Evolutionary conservation across 2,888 invertebrate species (phyloP).

Genomic region (Gortyna flavago): DNA sequence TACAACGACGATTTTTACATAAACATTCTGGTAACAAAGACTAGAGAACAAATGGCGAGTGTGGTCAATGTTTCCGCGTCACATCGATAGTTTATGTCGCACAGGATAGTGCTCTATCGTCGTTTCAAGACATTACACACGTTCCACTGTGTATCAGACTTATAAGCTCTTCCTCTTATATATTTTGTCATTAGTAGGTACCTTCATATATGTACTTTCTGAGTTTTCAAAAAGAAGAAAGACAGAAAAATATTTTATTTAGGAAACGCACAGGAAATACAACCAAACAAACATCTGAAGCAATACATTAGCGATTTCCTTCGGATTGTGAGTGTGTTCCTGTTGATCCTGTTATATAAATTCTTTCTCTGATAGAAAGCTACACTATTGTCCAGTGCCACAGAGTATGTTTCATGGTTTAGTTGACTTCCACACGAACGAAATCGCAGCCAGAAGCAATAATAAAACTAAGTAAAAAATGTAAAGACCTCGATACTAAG

Average conservation of each 20-base stretch:
- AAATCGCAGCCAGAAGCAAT: neutral
- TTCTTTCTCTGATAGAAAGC: neutral
- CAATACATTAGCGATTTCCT: neutral
- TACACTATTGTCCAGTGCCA: neutral
- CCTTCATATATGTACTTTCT: no score
- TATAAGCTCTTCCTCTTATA: slow-evolving; percentile 5
- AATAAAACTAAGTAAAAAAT: neutral
- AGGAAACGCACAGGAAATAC: neutral
- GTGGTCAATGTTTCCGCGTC: slow-evolving; percentile 41
- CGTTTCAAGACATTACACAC: slow-evolving; percentile 53
- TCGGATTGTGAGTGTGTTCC: neutral
- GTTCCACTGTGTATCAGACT: slow-evolving; percentile 17
- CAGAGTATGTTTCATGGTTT: neutral
- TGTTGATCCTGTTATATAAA: neutral
- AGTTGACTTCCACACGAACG: neutral
- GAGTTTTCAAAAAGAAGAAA: no score
- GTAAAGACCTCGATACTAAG: neutral
- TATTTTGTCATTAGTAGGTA: neutral
- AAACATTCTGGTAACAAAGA: slow-evolving; percentile 8
- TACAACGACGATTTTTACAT: neutral
- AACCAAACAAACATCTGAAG: neutral
- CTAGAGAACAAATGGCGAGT: slow-evolving; percentile 22
- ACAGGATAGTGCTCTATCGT: slow-evolving; percentile 45
- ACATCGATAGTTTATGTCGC: slow-evolving; percentile 51
- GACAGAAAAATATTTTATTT: neutral